Base-by-base conservation (phyloP, 2,888 invertebrate genomes). In the Phyllotreta cruciferae region DNA sequence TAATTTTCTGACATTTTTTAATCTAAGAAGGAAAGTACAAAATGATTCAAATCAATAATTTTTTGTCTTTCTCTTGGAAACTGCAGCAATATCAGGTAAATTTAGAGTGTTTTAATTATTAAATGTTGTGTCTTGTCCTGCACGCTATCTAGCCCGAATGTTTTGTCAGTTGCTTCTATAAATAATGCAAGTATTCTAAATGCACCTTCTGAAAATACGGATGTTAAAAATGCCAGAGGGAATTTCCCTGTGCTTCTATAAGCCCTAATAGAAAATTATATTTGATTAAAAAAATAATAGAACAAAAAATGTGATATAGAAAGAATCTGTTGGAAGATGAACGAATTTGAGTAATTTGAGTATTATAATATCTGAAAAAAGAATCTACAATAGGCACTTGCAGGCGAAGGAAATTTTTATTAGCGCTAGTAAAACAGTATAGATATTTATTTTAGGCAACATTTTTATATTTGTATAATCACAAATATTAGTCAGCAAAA, bases 1-100 rank as follows among this genome's bases (percentile, higher is more conserved):
- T 61, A 45, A 34, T 35, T 42, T 39, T 47, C 39, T 39, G 47
- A 52, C 36, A 52, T n/a, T 52, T 37, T 35, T 35, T 34, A 8
- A 14, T 47, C 24, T 24, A 3, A 14, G 13, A 52, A 14, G 10
- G 8, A n/a, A 41, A n/a, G n/a, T 41, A 41, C 9, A 41, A 58
- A 42, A 53, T 41, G 11, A 55, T 45, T 10, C 1, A 38, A 39
- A 44, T 49, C 3, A 10, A 49, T 11, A 39, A 50, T 49, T 42
- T 42, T 45, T 64, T 69, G 71, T 69, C 66, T 63, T 62, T 71
- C 71, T 70, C 70, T 70, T 67, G 75, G 75, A 75, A 75, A 72
- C 71, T 73, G 73, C 74, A 73, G 74, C 75, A 76, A 73, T 72
- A 73, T 63, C 71, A 75, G 75, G 76, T 76, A 24, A 24, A 24